Conservation (phyloP, 2,113 vertebrate genomes). For the Nothocercus julius region DNA sequence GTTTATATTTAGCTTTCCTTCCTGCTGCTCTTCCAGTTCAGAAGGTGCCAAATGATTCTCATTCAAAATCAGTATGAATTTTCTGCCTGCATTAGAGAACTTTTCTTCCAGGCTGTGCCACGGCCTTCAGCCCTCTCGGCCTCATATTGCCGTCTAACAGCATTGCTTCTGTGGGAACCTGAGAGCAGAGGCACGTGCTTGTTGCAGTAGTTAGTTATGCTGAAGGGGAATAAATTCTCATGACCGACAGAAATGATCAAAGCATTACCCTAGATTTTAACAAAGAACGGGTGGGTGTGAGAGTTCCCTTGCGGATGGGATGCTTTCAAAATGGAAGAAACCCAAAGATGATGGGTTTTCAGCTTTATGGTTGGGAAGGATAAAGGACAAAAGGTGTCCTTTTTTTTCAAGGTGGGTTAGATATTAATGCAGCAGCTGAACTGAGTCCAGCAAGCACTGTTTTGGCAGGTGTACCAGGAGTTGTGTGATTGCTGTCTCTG, state of each 20-base stretch:
- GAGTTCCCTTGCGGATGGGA: background rate
- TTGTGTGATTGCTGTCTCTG: background rate
- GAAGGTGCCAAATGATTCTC: conserved; percentile 25
- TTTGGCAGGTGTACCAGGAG: background rate
- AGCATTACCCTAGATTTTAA: background rate
- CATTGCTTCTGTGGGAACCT: background rate
- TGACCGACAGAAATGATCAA: background rate
- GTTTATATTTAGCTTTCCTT: background rate
- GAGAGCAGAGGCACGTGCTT: background rate
- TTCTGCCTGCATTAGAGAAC: background rate
- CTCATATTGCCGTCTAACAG: background rate
- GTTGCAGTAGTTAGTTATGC: background rate
- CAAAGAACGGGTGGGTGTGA: background rate
- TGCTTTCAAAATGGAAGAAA: background rate
- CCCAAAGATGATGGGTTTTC: background rate
- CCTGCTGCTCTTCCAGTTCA: background rate
- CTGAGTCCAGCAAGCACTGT: background rate
- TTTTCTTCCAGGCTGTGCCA: background rate
- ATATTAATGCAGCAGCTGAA: background rate
- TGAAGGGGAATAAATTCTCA: background rate
- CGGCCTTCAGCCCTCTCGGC: background rate
- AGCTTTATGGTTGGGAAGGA: background rate
- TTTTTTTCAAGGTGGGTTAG: background rate
- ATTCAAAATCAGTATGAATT: background rate
- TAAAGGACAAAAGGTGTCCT: background rate